Evolutionary conservation across 2,113 vertebrate genomes (phyloP).

Genomic region (Leptobrachium ailaonicum): DNA sequence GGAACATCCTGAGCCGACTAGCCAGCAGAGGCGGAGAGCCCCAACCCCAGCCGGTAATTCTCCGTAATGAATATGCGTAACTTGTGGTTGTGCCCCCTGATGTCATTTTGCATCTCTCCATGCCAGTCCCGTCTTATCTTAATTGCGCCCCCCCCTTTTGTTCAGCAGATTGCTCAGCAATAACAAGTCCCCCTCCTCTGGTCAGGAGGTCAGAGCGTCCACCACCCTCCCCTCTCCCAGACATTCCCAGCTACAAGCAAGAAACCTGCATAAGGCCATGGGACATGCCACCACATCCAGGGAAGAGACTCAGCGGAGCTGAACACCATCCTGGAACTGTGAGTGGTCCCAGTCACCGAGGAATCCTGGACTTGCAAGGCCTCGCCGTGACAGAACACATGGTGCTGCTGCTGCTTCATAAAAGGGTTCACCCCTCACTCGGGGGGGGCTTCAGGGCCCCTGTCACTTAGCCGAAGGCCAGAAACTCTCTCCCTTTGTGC

Average conservation of each 20-base stretch:
- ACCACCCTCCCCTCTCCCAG: conserved; percentile 61
- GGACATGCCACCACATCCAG: conserved; percentile 53
- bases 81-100: not conserved
- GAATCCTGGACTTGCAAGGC: conserved; percentile 11
- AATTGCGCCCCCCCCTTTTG: not conserved
- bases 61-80: not conserved
- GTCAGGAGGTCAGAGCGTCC: conserved; percentile 37
- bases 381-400: conserved; percentile 29
- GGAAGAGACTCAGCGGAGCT: conserved; percentile 54
- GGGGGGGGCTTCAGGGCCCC: conserved; percentile 21
- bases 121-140: not conserved
- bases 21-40: conserved; percentile 88
- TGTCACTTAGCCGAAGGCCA: conserved; percentile 25
- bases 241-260: conserved; percentile 53
- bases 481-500: conserved; percentile 14
- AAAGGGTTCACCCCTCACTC: conserved; percentile 30
- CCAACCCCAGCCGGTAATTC: conserved; percentile 83
- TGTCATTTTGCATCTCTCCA: not conserved
- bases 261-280: conserved; percentile 45
- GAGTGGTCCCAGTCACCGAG: conserved; percentile 2
- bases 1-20: conserved; percentile 95
- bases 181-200: conserved; percentile 62
- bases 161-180: conserved; percentile 73
- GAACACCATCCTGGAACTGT: conserved; percentile 38
- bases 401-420: conserved; percentile 41